These are phyloP conservation scores for Tachycineta bicolor DNA, from an alignment of 2,113 vertebrate genomes.

Conservation along the genomic window DNA sequence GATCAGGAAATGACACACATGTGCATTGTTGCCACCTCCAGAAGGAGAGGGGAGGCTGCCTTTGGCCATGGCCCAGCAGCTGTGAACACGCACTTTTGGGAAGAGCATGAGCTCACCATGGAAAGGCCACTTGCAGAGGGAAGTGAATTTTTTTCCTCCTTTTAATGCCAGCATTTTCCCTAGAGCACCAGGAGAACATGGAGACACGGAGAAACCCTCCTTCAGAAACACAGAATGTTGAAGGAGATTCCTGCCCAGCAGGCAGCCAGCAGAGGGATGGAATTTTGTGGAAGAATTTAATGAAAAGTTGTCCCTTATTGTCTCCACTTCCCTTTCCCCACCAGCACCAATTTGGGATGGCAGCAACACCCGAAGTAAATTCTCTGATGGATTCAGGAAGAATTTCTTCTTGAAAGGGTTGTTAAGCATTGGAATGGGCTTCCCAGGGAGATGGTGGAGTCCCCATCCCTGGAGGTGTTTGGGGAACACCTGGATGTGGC, in stretches of 20 bases:
- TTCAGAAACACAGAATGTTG: neutral
- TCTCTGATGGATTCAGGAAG: neutral
- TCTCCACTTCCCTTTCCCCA: neutral
- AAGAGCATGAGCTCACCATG: slow-evolving; percentile 19
- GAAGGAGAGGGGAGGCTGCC: slow-evolving; percentile 12
- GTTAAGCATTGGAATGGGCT: neutral
- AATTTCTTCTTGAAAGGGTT: rapidly evolving
- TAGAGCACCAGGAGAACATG: neutral
- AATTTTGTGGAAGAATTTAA: neutral
- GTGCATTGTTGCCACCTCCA: slow-evolving; percentile 57
- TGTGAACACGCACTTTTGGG: slow-evolving; percentile 44
- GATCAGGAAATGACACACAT: slow-evolving; percentile 62
- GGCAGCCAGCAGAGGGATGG: neutral
- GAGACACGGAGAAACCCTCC: neutral
- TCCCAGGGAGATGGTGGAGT: neutral
- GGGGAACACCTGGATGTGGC: neutral
- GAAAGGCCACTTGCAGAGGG: neutral
- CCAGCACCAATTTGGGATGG: neutral
- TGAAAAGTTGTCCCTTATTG: neutral
- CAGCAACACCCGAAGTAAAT: neutral
- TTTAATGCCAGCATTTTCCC: neutral
- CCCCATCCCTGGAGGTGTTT: neutral
- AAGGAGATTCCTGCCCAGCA: neutral
- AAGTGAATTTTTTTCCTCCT: neutral
- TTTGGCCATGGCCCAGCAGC: slow-evolving; percentile 16